Percentiles rank a stretch among this genome's conserved stretches.
phyloP scores from a whole-genome alignment of 2,113 vertebrate species.

The Muscicapa adusta region DNA sequence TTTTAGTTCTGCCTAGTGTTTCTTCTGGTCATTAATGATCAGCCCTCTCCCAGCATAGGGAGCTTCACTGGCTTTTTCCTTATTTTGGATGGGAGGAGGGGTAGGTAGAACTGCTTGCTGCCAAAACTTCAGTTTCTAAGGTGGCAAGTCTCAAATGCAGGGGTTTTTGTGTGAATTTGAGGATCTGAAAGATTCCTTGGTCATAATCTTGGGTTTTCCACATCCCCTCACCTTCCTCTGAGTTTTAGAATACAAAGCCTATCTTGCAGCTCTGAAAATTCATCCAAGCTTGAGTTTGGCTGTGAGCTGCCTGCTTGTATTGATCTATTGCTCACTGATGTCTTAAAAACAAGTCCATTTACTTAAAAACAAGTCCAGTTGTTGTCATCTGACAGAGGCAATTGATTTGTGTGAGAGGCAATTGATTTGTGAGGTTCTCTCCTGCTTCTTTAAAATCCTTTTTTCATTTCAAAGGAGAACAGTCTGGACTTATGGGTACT shows the following conservation, averaged over 20 bases:
- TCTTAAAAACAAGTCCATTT: neutral
- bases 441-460: neutral
- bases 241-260: neutral
- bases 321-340: neutral
- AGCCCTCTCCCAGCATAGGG: neutral
- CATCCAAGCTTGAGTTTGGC: neutral
- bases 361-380: neutral
- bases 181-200: neutral
- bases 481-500: neutral
- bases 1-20: neutral
- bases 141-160: neutral
- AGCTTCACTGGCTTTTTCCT: neutral
- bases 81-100: neutral
- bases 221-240: neutral
- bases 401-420: neutral
- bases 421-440: neutral
- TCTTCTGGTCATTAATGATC: neutral
- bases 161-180: neutral
- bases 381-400: neutral
- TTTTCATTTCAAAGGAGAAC: neutral
- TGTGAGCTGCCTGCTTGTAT: neutral
- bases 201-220: neutral
- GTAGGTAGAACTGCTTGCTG: neutral
- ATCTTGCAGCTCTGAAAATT: neutral
- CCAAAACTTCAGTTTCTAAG: neutral